A percentile compares a stretch with the other conserved stretches of the same genome.
These are phyloP conservation scores for Arenaria interpres DNA, from an alignment of 2,113 vertebrate genomes.

Conservation along the genomic window DNA sequence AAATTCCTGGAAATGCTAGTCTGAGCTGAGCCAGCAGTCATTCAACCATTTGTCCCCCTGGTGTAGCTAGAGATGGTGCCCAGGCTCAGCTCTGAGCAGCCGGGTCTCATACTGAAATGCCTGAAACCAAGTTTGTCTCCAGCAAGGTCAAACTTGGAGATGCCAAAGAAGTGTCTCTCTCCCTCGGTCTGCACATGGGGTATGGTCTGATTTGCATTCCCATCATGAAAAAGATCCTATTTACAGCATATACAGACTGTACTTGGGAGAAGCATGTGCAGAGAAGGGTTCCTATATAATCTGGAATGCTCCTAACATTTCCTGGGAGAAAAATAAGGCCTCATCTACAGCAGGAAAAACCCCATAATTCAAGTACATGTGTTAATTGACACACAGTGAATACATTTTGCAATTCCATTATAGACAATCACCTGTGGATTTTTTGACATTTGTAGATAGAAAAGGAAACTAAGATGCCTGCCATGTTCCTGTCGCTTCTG, in stretches of 20 bases:
- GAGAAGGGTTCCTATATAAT: not conserved
- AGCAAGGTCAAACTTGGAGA: not conserved
- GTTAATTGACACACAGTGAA: not conserved
- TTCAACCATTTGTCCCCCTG: not conserved
- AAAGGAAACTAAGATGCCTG: not conserved
- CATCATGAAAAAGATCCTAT: not conserved
- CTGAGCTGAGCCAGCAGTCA: not conserved
- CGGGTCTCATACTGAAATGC: not conserved
- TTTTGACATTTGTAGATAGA: not conserved
- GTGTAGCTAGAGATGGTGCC: not conserved
- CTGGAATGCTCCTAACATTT: not conserved
- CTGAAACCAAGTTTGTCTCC: not conserved
- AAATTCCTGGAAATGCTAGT: not conserved
- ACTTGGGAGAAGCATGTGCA: not conserved
- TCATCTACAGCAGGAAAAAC: not conserved
- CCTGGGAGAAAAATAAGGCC: not conserved
- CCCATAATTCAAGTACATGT: fast-evolving
- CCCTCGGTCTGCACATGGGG: fast-evolving
- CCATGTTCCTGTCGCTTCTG: not conserved
- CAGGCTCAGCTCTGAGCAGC: not conserved
- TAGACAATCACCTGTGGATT: not conserved
- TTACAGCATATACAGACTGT: not conserved
- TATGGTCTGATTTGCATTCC: not conserved
- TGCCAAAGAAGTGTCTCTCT: not conserved
- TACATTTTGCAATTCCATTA: not conserved